Evolutionary conservation across 2,113 vertebrate genomes (phyloP).

Genomic region (Cairina moschata): DNA sequence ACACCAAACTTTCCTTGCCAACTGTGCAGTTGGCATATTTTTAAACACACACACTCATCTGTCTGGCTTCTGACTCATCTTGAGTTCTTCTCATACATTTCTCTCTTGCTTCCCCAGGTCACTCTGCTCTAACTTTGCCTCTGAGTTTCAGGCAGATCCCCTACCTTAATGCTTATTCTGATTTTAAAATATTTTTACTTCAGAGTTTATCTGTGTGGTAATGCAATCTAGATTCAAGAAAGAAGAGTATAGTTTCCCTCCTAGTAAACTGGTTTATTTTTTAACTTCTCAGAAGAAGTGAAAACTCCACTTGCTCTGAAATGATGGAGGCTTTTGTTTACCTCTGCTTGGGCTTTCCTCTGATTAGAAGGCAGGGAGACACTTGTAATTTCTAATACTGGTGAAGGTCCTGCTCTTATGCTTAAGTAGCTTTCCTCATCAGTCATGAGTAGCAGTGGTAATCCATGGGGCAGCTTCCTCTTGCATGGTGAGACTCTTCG

Average conservation of each 20-base stretch:
- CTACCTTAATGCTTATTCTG: background rate
- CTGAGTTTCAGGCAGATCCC: background rate
- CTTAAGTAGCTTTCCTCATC: background rate
- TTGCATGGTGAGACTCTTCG: accelerated
- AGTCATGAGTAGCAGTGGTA: background rate
- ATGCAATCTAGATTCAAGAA: background rate
- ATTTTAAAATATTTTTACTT: background rate
- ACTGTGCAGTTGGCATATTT: background rate
- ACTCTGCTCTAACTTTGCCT: background rate
- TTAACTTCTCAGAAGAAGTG: background rate
- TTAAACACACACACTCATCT: background rate
- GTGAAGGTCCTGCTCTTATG: background rate
- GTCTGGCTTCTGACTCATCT: background rate
- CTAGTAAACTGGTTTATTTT: background rate
- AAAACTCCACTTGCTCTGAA: background rate
- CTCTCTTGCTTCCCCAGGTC: background rate
- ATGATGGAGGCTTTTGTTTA: background rate
- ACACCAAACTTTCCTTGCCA: background rate
- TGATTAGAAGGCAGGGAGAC: background rate
- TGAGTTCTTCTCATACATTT: background rate
- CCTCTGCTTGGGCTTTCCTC: background rate
- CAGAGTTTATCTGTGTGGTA: background rate
- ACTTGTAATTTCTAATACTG: background rate
- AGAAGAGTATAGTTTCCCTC: background rate
- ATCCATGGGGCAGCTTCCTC: background rate